Conservation (phyloP, 2,888 invertebrate genomes). For the Cephus nigrinus region DNA sequence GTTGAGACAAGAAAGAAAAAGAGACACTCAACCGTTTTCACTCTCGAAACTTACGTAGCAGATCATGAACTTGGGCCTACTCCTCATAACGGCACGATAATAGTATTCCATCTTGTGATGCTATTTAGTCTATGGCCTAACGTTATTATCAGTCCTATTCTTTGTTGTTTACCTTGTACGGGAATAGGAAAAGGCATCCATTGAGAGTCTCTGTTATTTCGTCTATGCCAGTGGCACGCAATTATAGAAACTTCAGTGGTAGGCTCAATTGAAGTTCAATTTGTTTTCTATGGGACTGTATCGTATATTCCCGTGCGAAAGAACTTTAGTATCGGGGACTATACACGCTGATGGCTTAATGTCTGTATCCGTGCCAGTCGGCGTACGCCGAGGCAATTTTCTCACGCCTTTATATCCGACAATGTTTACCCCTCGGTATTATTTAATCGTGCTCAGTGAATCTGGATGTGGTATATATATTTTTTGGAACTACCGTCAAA, state of each 20-base stretch:
- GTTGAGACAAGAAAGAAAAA: neutral
- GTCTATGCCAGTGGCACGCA: neutral
- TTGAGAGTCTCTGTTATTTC: neutral
- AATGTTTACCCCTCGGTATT: slow-evolving; percentile 13
- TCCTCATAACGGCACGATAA: slow-evolving; percentile 36
- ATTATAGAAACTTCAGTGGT: neutral
- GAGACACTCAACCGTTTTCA: slow-evolving; percentile 47
- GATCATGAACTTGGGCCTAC: slow-evolving; percentile 47
- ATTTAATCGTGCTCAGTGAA: neutral
- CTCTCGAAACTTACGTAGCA: slow-evolving; percentile 52
- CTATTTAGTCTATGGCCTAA: neutral
- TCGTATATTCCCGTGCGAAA: slow-evolving; percentile 31
- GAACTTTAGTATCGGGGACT: slow-evolving; percentile 51
- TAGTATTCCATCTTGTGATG: slow-evolving; percentile 39
- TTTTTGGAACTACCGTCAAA: neutral
- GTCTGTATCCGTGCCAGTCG: slow-evolving; percentile 65
- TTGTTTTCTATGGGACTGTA: neutral
- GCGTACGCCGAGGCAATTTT: slow-evolving; percentile 53
- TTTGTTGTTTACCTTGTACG: slow-evolving; percentile 9
- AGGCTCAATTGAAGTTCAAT: neutral
- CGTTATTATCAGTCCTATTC: neutral
- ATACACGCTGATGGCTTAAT: slow-evolving; percentile 59
- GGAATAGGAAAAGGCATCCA: neutral
- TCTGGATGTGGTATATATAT: neutral
- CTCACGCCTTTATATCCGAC: slow-evolving; percentile 56